Evolutionary conservation across 2,797 vertebrate species (phyloP), one percentile per base, ranked within the genome.

Genomic region (Nannoperca obscura): DNA sequence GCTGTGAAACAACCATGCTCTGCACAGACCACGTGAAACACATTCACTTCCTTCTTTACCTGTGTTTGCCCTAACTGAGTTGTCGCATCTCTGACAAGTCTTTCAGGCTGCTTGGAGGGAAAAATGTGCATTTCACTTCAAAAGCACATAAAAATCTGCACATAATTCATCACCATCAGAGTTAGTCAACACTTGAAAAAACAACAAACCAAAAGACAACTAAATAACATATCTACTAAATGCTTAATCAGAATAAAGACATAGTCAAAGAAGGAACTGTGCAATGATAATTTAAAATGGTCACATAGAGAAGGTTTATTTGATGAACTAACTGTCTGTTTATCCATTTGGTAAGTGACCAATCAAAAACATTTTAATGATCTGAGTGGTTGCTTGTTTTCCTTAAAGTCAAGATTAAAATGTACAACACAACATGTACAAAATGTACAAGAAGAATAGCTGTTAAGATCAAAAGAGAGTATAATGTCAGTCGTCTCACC

Each of bases 401-500:
- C 57, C 32, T 40, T 30, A 52, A 69, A 22, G 11, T 60, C 44
- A 38, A 44, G 10, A 30, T 20, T 17, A 2, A 55, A 10, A 61
- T 13, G 32, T 44, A 5, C 5, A 70, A 40, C 9, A 13, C 5
- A 70, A 40, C 9, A 13, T 20, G 3, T 22, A 52, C 22, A 52
- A 52, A 52, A 6, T 49, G 49, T 1, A 1, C 12, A 46, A 19
- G 22, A 7, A 53, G 8, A 30, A 34, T 50, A 27, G 4, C 36
- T 53, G 27, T n/a, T 20, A 7, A n/a, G 38, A 22, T 63, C 27
- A n/a, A 36, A 42, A 2, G 24, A 63, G 2, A 49, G 8, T 2
- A 5, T 14, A 15, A 17, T 2, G 27, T 58, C 0, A 2, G 8
- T 36, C 0, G 3, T 70, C 96, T 97, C 95, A 99, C 98, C 94